A percentile compares a stretch with the other conserved stretches of the same genome.
phyloP scores from a whole-genome alignment of 2,888 invertebrate species.

The Cephus nigrinus region DNA sequence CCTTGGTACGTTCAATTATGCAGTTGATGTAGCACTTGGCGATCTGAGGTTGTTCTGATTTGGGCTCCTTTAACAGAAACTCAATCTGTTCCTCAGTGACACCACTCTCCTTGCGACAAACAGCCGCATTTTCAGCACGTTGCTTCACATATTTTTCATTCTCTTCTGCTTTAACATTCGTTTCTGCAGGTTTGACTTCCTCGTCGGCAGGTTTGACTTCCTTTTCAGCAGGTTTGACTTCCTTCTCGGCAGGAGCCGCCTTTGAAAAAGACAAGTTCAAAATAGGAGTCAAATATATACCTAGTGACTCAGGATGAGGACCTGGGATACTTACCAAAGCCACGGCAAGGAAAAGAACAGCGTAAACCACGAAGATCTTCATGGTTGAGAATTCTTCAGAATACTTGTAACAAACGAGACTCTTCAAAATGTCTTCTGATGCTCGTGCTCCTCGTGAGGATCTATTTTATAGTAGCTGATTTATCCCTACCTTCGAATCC shows the following conservation, averaged over 20 bases:
- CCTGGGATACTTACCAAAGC: conserved; percentile 5
- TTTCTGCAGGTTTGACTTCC: neutral
- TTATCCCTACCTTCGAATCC: neutral
- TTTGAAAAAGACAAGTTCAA: neutral
- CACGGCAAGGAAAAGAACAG: neutral
- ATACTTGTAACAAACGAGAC: neutral
- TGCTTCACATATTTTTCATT: neutral
- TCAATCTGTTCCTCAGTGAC: conserved; percentile 19
- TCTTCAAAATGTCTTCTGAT: neutral
- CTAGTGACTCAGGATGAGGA: neutral
- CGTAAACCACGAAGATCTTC: conserved; percentile 9
- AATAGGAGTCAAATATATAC: neutral
- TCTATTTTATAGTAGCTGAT: neutral
- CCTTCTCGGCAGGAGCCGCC: conserved; percentile 3
- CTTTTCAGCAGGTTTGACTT: neutral
- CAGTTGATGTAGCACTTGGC: conserved; percentile 25
- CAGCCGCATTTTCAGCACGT: neutral
- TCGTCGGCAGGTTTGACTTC: neutral
- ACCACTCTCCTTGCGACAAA: conserved; percentile 21
- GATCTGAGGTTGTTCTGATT: conserved; percentile 11
- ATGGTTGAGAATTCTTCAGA: conserved; percentile 8
- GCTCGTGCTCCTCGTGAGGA: neutral
- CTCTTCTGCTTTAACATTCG: neutral
- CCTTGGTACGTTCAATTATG: conserved; percentile 10
- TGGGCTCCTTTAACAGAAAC: conserved; percentile 11